A percentile compares a stretch with the other conserved stretches of the same genome.
Conservation (phyloP, 2,113 vertebrate species). For the Shinisaurus crocodilurus region DNA sequence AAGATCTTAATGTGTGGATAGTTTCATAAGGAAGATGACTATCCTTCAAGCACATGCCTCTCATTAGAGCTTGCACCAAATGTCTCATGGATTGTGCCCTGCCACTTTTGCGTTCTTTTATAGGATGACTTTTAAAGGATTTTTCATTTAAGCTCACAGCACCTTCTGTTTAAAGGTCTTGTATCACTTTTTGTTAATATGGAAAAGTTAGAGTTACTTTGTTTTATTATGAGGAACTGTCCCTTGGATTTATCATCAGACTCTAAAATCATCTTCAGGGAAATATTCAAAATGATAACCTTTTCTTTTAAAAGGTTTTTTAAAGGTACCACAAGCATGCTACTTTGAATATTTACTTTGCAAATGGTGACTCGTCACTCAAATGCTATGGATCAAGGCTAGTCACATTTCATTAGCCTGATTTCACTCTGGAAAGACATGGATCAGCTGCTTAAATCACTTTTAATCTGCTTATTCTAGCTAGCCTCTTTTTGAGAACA, state of each 20-base stretch:
- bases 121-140: neutral
- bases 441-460: slow-evolving; percentile 79
- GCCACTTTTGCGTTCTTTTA: neutral
- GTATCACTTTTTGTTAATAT: neutral
- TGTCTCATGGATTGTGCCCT: neutral
- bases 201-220: neutral
- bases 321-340: neutral
- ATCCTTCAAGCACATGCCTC: neutral
- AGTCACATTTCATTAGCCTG: slow-evolving; percentile 84
- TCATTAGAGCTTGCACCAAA: neutral
- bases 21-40: neutral
- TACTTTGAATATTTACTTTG: neutral
- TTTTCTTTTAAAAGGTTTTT: slow-evolving; percentile 35
- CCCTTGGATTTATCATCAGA: neutral
- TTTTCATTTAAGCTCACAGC: neutral
- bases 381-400: slow-evolving; percentile 73
- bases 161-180: neutral
- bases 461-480: slow-evolving; percentile 84
- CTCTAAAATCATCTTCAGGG: neutral
- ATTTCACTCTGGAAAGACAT: slow-evolving; percentile 80
- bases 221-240: neutral
- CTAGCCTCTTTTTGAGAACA: slow-evolving; percentile 77
- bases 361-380: slow-evolving; percentile 58
- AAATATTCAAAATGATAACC: neutral
- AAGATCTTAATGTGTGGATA: neutral